A percentile compares a stretch with the other conserved stretches of the same genome.
Conservation (phyloP, 2,797 vertebrate species). For the Mus minutoides region DNA sequence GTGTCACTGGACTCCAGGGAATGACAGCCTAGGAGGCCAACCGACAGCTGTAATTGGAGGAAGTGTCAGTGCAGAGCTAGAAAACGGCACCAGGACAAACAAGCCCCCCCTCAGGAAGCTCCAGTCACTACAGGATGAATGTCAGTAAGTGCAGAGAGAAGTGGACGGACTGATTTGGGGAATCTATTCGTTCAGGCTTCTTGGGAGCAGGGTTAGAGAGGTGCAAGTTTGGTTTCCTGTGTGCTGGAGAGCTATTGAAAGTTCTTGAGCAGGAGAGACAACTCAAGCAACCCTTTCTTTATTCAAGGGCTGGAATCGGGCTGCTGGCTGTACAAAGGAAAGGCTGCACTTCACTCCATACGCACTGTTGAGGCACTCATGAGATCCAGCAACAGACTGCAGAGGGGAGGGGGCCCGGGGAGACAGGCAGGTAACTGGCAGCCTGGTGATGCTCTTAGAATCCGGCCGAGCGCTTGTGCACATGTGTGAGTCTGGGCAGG, state of each 20-base stretch:
- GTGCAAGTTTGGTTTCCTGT: background rate
- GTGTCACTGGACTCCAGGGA: background rate
- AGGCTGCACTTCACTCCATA: background rate
- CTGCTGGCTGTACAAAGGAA: background rate
- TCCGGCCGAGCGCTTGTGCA: fast-evolving
- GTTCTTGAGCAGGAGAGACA: background rate
- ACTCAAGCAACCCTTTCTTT: background rate
- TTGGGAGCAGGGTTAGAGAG: background rate
- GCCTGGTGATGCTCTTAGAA: background rate
- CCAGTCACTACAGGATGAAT: background rate
- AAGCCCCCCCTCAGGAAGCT: background rate
- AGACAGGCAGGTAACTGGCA: background rate
- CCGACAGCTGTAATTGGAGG: background rate
- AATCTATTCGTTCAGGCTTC: background rate
- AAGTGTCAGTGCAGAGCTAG: background rate
- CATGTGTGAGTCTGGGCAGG: background rate
- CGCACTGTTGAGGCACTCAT: background rate
- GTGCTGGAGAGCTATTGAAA: background rate
- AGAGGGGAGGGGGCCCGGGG: background rate
- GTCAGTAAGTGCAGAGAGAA: background rate
- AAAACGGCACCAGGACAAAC: background rate
- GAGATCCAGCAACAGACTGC: background rate
- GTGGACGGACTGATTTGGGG: background rate
- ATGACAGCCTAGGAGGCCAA: background rate
- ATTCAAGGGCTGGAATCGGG: background rate